Evolutionary conservation across 2,113 vertebrate genomes (phyloP), one percentile per base, ranked within the genome.

Genomic region (Hymenochirus boettgeri): DNA sequence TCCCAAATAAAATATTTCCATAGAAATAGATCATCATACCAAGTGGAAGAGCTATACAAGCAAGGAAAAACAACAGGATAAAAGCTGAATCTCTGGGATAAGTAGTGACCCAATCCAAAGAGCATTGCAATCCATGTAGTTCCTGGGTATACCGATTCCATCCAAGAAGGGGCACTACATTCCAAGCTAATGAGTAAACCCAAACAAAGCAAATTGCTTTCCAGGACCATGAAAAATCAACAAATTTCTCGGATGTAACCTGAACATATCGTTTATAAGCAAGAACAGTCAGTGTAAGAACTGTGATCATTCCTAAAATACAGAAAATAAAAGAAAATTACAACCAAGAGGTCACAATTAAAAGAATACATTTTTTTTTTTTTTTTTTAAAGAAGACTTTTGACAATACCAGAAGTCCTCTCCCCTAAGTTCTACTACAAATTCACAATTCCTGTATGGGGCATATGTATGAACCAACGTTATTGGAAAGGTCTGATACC

Each of bases 121-220:
- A 88, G 62, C 94, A 97, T 75, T 92, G 90, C 54, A 94, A 79
- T 59, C 77, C 86, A 56, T 96, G 95, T 54, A 88, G 80, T 76
- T 96, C 93, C 75, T 95, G 72, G 0, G 86, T 91, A 71, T 96
- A 96, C 74, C 90, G 91, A 82, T 95, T 96, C 91, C 94, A 97
- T 15, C 93, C 96, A 47, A 98, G 74, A 35, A 98, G 84, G 54
- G 94, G 94, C 0, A 91, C 91, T 57, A 89, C 92, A 1, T 91
- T 92, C 96, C 93, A 95, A 17, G 78, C 92, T 72, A 94, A 73
- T 0, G 94, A 95, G 78, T 95, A 97, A 4, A 98, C 80, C 93
- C 94, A 98, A 73, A 94, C 92, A 73, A 92, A 93, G 0, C 80
- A 85, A 35, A 97, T 88, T 72, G 90, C 90, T 47, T 88, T 79